phyloP scores from a whole-genome alignment of 1,140 invertebrate genomes.

The Mamestra configurata region DNA sequence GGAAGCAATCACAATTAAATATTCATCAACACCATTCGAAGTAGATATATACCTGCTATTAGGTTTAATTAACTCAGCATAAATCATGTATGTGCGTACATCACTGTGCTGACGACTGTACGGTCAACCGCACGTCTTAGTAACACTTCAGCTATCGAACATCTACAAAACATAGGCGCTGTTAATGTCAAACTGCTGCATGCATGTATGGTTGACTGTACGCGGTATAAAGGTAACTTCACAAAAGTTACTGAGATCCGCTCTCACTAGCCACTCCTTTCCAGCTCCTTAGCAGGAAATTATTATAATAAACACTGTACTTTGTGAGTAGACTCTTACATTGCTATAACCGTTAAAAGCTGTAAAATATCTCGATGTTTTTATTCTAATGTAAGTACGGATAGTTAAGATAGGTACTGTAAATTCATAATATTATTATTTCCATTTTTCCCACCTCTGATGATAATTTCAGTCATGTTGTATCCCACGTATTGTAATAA shows the following conservation, averaged over 20 bases:
- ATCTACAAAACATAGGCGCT: too few species aligned
- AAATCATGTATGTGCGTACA: neutral
- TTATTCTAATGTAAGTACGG: neutral
- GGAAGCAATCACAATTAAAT: slow-evolving; percentile 32
- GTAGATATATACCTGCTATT: neutral
- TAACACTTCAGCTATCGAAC: too few species aligned
- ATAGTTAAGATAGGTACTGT: neutral
- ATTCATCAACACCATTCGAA: neutral
- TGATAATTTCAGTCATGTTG: neutral
- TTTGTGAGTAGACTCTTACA: neutral
- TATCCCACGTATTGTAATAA: neutral
- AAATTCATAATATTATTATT: slow-evolving; percentile 33
- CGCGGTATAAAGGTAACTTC: slow-evolving; percentile 19
- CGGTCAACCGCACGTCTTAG: too few species aligned
- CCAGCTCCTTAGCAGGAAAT: neutral
- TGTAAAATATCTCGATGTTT: neutral
- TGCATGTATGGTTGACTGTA: neutral
- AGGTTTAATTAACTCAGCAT: neutral
- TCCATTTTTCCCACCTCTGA: neutral
- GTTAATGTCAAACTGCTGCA: neutral
- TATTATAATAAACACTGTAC: neutral
- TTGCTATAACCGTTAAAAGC: neutral
- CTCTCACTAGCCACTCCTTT: slow-evolving; percentile 31
- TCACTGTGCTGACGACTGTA: neutral
- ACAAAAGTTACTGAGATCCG: slow-evolving; percentile 29